These are phyloP conservation scores for Lanius ludovicianus DNA, from an alignment of 2,113 vertebrate genomes.

Conservation along the genomic window DNA sequence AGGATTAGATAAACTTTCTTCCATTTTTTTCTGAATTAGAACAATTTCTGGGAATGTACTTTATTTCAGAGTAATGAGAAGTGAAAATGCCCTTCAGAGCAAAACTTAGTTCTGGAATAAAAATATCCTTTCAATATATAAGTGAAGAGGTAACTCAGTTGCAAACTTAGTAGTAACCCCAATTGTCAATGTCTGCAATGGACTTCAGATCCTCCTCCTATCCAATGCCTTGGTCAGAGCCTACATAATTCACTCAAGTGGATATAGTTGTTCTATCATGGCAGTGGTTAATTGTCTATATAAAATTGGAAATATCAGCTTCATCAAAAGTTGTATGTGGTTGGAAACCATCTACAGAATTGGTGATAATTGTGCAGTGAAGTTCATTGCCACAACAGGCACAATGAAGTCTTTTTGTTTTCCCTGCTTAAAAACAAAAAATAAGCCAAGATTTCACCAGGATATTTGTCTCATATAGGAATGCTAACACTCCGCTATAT, in stretches of 20 bases:
- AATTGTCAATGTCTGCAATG: not conserved
- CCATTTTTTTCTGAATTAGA: not conserved
- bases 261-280: not conserved
- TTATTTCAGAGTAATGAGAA: not conserved
- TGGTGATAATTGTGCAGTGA: not conserved
- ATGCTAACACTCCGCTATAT: rapidly evolving
- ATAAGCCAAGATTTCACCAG: not conserved
- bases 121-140: not conserved
- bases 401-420: not conserved
- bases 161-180: not conserved
- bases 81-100: not conserved
- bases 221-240: not conserved
- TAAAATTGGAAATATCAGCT: not conserved
- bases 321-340: not conserved
- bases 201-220: not conserved
- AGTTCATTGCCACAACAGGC: not conserved
- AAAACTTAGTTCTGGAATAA: not conserved
- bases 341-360: not conserved
- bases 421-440: not conserved
- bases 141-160: not conserved
- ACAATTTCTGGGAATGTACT: not conserved
- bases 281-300: not conserved
- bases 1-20: not conserved
- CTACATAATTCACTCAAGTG: not conserved
- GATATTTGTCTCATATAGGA: not conserved